Percentiles rank a stretch among this genome's conserved stretches.
Conservation (phyloP, 30 jellyfish, hydroid and myxozoan species). For the Aurelia aurita region DNA sequence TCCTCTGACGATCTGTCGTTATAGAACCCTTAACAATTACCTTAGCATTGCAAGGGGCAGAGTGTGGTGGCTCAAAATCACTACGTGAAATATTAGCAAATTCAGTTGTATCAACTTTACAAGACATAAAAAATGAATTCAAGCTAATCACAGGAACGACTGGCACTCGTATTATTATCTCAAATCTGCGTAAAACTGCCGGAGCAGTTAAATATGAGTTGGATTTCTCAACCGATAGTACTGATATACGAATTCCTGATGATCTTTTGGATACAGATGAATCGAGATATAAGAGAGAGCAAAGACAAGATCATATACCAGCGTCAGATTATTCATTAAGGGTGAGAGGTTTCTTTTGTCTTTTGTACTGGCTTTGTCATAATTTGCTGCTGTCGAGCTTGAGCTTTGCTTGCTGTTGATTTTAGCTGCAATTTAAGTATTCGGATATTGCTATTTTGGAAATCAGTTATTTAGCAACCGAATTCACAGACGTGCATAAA, state of each 20-base stretch:
- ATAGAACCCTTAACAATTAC: background rate
- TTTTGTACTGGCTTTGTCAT: too few relatives aligned
- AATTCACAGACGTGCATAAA: too few relatives aligned
- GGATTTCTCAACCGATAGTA: constrained; percentile 74
- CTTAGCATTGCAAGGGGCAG: constrained; percentile 55
- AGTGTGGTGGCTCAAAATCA: constrained; percentile 66
- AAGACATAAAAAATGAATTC: constrained; percentile 84
- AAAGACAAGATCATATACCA: constrained; percentile 95
- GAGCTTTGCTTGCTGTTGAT: too few relatives aligned
- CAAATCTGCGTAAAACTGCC: constrained; percentile 66
- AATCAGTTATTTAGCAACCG: too few relatives aligned
- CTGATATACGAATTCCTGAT: constrained; percentile 90
- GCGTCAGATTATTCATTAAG: constrained; percentile 96
- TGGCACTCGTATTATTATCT: constrained; percentile 90
- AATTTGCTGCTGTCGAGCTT: too few relatives aligned
- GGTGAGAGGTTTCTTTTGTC: constrained; percentile 29
- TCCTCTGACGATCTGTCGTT: too few relatives aligned
- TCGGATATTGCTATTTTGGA: too few relatives aligned
- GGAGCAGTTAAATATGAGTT: constrained; percentile 68
- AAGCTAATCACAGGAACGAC: constrained; percentile 51
- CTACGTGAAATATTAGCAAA: constrained; percentile 54
- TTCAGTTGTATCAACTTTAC: constrained; percentile 64
- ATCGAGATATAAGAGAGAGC: constrained; percentile 84
- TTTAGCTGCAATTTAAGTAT: too few relatives aligned
- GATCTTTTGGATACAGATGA: constrained; percentile 90